phyloP scores from a whole-genome alignment of 2,113 vertebrate genomes.

The Monarcha castaneiventris region DNA sequence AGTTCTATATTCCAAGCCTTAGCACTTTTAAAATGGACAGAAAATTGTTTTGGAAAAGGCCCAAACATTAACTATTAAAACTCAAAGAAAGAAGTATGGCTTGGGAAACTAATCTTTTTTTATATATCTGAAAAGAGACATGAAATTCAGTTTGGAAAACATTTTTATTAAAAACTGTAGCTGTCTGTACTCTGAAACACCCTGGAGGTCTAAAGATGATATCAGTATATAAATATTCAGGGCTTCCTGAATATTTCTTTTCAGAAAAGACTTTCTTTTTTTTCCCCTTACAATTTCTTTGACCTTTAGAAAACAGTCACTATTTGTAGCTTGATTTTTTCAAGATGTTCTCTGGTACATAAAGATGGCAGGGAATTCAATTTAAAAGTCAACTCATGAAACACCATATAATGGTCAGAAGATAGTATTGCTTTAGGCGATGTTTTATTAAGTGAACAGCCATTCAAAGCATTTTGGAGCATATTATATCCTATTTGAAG shows the following conservation, averaged over 20 bases:
- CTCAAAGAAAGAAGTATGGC: slow-evolving; percentile 21
- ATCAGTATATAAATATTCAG: slow-evolving; percentile 57
- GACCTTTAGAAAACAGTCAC: slow-evolving; percentile 50
- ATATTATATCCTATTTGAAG: slow-evolving; percentile 11
- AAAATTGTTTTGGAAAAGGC: slow-evolving; percentile 47
- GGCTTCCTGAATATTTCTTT: slow-evolving; percentile 59
- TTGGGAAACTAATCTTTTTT: slow-evolving; percentile 4
- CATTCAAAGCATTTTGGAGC: slow-evolving; percentile 40
- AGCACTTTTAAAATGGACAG: slow-evolving; percentile 5
- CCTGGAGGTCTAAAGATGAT: slow-evolving; percentile 54
- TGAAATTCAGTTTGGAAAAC: slow-evolving; percentile 42
- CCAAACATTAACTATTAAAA: background rate
- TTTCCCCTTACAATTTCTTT: background rate
- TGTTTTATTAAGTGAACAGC: slow-evolving; percentile 39
- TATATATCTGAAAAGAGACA: slow-evolving; percentile 40
- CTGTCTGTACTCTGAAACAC: slow-evolving; percentile 49
- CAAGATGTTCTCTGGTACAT: slow-evolving; percentile 40
- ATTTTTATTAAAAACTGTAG: slow-evolving; percentile 52
- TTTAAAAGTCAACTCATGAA: slow-evolving; percentile 53
- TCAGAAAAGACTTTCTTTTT: slow-evolving; percentile 12
- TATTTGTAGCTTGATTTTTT: slow-evolving; percentile 59
- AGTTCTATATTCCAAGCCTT: background rate
- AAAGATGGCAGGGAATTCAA: slow-evolving; percentile 47
- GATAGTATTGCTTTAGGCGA: slow-evolving; percentile 3
- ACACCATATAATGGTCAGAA: slow-evolving; percentile 38